A percentile compares a stretch with the other conserved stretches of the same genome.
Conservation (phyloP, 92 coral and sea anemone species). For the Metridium senile region DNA sequence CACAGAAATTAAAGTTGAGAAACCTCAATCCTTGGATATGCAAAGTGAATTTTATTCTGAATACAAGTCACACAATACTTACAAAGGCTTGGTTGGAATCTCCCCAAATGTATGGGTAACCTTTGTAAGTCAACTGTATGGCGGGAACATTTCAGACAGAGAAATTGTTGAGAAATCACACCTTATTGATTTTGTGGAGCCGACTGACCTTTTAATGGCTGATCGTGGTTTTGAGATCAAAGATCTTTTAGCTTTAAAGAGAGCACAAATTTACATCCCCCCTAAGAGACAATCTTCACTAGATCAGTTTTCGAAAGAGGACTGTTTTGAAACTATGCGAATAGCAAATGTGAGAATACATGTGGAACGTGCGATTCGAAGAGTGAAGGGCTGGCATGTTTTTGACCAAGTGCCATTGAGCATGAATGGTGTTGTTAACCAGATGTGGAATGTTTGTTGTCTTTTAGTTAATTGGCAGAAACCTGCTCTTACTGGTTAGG, state of each 20-base stretch:
- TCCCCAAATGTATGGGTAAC: constrained; percentile 66
- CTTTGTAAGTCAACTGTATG: constrained; percentile 58
- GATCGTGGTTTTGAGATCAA: constrained; percentile 64
- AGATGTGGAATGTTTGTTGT: constrained; percentile 60
- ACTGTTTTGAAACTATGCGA: constrained; percentile 59
- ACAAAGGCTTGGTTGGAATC: constrained; percentile 65
- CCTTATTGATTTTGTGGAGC: constrained; percentile 52
- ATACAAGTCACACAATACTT: constrained; percentile 62
- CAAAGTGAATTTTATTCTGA: constrained; percentile 66
- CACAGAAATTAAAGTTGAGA: constrained; percentile 62
- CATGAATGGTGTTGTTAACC: constrained; percentile 59
- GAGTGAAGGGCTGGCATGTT: constrained; percentile 69
- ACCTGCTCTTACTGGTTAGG: constrained; percentile 46
- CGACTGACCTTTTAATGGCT: constrained; percentile 55
- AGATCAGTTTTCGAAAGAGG: constrained; percentile 58
- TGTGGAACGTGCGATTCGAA: constrained; percentile 62
- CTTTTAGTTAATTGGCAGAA: constrained; percentile 56
- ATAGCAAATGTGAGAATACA: constrained; percentile 68
- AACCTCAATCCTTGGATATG: constrained; percentile 44
- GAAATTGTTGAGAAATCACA: constrained; percentile 51
- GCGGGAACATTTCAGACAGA: constrained; percentile 68
- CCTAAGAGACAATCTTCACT: constrained; percentile 40
- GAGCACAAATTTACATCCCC: constrained; percentile 48
- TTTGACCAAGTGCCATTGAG: constrained; percentile 63
- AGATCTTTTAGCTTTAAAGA: constrained; percentile 44